Evolutionary conservation across 2,888 invertebrate species (phyloP).

Genomic region (Tipula confusa): DNA sequence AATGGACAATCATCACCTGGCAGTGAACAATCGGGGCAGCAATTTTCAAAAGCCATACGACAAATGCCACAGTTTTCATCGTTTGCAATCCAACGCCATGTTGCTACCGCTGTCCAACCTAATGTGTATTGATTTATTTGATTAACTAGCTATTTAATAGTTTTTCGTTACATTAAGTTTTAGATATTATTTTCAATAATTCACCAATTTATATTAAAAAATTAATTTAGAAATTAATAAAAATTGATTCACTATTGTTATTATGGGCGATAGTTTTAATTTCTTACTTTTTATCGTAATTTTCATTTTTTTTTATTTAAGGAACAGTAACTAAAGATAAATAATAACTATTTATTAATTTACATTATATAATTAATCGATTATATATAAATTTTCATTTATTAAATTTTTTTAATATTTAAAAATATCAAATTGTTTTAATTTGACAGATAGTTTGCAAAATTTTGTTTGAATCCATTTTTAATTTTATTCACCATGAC

Average conservation of each 20-base stretch:
- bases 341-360: background rate
- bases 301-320: conserved; percentile 28
- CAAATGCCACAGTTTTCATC: conserved; percentile 99
- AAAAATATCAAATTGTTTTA: background rate
- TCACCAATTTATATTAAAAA: background rate
- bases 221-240: conserved; percentile 15
- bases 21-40: conserved; percentile 95
- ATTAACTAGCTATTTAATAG: background rate
- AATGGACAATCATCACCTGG: conserved; percentile 98
- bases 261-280: background rate
- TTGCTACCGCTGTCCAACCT: conserved; percentile 94
- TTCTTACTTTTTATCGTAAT: conserved; percentile 30
- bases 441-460: background rate
- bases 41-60: conserved; percentile 97
- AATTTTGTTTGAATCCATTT: background rate
- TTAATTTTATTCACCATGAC: background rate
- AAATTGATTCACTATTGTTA: background rate
- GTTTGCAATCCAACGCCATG: conserved; percentile 98
- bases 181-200: background rate
- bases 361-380: background rate
- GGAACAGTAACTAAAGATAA: background rate
- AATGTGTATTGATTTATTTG: background rate
- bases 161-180: background rate
- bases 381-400: background rate
- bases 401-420: background rate